Conservation (phyloP, 2,113 vertebrate species). For the Sardina pilchardus region DNA sequence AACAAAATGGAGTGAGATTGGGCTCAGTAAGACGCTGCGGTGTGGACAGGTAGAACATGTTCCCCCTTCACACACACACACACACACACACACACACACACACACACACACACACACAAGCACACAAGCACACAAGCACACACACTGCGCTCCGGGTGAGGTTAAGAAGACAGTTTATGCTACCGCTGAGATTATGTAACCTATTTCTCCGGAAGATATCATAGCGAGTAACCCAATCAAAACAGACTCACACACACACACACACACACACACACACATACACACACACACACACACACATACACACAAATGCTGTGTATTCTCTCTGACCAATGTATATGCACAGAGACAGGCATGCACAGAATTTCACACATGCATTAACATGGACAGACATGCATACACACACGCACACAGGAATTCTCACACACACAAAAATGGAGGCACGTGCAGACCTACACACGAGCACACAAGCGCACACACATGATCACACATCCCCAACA, state of each 20-base stretch:
- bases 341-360: not conserved
- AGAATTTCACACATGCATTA: not conserved
- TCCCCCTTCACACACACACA: not conserved
- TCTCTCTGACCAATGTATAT: not conserved
- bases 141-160: not conserved
- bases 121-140: not conserved
- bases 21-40: not conserved
- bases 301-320: not conserved
- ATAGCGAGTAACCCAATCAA: not conserved
- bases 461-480: not conserved
- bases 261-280: not conserved
- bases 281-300: not conserved
- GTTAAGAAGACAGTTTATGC: not conserved
- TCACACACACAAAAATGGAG: not conserved
- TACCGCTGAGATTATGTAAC: not conserved
- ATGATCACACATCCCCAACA: not conserved
- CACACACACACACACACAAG: not conserved
- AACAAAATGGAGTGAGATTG: not conserved
- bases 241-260: not conserved
- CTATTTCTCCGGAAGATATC: not conserved
- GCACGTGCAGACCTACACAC: not conserved
- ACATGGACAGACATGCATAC: not conserved
- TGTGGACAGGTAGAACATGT: not conserved
- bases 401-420: not conserved
- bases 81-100: not conserved